Conservation (phyloP, 1,140 invertebrate genomes). For the Ips typographus region DNA sequence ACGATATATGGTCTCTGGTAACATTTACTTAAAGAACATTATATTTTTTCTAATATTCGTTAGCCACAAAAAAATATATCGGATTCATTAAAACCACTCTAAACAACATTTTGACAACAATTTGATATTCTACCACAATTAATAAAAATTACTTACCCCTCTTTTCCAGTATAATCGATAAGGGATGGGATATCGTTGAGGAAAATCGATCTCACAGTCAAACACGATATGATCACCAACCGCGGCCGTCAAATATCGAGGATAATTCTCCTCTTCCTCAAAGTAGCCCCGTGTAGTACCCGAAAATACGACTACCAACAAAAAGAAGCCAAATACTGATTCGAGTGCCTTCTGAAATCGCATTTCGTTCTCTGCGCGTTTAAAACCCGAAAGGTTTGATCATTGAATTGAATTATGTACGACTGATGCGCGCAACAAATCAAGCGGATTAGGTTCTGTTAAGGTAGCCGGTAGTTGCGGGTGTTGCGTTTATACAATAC, state of each 20-base stretch:
- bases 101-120: not conserved
- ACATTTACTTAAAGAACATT: no score
- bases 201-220: constrained; percentile 89
- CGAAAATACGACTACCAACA: not conserved
- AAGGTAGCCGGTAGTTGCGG: constrained; percentile 21
- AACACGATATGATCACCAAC: constrained; percentile 85
- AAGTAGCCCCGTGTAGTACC: constrained; percentile 29
- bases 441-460: constrained; percentile 25
- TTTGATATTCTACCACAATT: not conserved
- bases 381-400: not conserved
- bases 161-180: constrained; percentile 91
- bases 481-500: constrained; percentile 3
- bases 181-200: constrained; percentile 81
- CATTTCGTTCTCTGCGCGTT: not conserved
- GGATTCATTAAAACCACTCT: no score
- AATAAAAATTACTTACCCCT: constrained; percentile 64
- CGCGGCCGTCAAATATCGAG: constrained; percentile 71
- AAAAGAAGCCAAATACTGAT: not conserved
- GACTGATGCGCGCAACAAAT: constrained; percentile 13
- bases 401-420: not conserved
- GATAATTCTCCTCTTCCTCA: constrained; percentile 59
- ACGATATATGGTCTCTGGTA: no score
- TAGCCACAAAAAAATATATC: no score
- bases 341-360: not conserved
- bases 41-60: no score